Conservation (phyloP, 2,113 vertebrate species). For the Xenotilapia caudafasciata region DNA sequence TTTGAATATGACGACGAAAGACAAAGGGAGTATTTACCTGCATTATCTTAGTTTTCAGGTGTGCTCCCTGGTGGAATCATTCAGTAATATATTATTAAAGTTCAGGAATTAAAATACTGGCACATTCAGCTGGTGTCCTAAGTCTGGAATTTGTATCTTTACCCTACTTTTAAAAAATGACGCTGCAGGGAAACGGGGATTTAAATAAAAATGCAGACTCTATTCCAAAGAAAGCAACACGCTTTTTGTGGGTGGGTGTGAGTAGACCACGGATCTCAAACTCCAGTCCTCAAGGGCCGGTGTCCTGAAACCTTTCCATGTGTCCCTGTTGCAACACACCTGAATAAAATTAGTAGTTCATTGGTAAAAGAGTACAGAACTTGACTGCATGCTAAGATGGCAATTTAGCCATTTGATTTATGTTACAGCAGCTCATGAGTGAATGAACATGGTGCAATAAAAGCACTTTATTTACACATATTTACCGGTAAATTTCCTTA, state of each 20-base stretch:
- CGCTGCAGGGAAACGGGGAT: fast-evolving
- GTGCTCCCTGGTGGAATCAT: neutral
- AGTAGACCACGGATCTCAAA: neutral
- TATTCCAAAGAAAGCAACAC: neutral
- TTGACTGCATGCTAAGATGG: neutral
- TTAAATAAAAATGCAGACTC: neutral
- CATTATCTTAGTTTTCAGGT: neutral
- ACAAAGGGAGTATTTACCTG: neutral
- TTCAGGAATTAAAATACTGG: neutral
- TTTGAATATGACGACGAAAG: fast-evolving
- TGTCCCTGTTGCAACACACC: neutral
- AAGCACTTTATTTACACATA: neutral
- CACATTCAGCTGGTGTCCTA: neutral
- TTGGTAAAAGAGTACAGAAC: neutral
- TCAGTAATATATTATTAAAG: neutral
- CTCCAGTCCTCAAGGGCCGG: neutral
- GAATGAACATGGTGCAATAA: neutral
- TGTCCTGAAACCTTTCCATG: neutral
- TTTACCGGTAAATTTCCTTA: neutral
- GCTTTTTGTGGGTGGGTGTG: neutral
- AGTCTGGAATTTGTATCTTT: neutral
- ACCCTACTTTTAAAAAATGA: neutral
- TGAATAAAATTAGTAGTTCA: neutral
- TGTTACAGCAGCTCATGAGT: neutral
- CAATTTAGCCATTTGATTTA: neutral